Evolutionary conservation across 37 sponge, comb jelly and placozoan genomes (phyloP).

Genomic region (Agelas oroides): DNA sequence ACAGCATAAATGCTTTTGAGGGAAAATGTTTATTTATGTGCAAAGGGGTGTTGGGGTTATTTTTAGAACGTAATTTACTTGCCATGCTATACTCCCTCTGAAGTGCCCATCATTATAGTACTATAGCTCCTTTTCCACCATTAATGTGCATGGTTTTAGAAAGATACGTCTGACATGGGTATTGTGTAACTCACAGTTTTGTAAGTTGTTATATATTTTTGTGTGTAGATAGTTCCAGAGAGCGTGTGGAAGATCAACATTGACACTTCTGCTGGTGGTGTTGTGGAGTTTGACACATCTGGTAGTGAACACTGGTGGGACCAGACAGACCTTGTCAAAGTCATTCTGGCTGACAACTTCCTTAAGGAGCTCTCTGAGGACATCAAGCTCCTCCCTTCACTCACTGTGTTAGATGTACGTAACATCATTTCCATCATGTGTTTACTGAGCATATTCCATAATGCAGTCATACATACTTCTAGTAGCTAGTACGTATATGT

Average conservation of each 20-base stretch:
- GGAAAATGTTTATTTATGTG: too few species aligned
- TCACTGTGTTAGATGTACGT: slow-evolving; percentile 79
- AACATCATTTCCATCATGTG: too few species aligned
- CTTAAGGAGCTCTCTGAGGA: slow-evolving; percentile 79
- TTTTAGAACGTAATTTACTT: too few species aligned
- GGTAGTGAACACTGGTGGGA: slow-evolving; percentile 85
- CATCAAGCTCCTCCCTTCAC: slow-evolving; percentile 50
- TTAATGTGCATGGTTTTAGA: too few species aligned
- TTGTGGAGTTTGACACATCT: slow-evolving; percentile 6
- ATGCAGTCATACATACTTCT: not conserved
- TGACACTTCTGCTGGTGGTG: slow-evolving; percentile 19
- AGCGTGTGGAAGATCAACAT: slow-evolving; percentile 77
- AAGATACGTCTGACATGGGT: too few species aligned
- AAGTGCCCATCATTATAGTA: not conserved
- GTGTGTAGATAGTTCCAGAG: slow-evolving; percentile 63
- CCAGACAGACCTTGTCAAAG: slow-evolving; percentile 75
- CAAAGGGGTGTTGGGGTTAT: too few species aligned
- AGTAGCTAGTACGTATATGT: slow-evolving; percentile 4
- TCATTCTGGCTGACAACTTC: slow-evolving; percentile 76
- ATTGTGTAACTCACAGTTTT: too few species aligned
- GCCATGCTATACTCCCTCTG: too few species aligned
- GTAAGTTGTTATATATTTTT: too few species aligned
- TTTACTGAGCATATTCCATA: not conserved
- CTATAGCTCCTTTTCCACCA: too few species aligned
- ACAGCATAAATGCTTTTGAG: too few species aligned